Evolutionary conservation across 2,113 vertebrate genomes (phyloP), one percentile per base, ranked within the genome.

Genomic region (Tyrannus savana): DNA sequence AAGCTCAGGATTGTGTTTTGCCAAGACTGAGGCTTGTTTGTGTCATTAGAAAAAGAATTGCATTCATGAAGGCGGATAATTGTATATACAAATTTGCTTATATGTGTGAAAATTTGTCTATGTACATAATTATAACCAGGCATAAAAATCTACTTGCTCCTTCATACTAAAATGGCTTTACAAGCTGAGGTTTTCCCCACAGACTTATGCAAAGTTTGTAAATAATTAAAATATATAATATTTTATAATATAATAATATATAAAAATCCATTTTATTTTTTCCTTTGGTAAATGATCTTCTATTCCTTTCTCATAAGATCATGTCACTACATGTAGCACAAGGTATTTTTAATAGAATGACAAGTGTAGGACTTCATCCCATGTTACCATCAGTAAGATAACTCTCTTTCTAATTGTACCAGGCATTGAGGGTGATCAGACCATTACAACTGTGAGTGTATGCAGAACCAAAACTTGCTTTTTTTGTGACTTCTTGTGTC

Each of bases 341-440:
- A 37, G 6, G 7, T 39, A 12, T 37, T 91, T 76, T 88, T 60
- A 77, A 27, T 35, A 21, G 21, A 71, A 58, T 24, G 28, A 14
- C 37, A 87, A 73, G 14, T 5, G 7, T 50, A 22, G 31, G 50
- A 42, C 7, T 28, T 68, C 28, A 50, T 37, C 55, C 25, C 1
- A 0, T 1, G 0, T 64, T n/a, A 74, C 33, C 59, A 35, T 0
- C 1, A 28, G 30, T 16, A 59, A 67, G 37, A 8, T 11, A 49
- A 58, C 10, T 31, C 4, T 30, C 53, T 64, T 74, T 55, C 42
- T 50, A 4, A 22, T 62, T 49, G 8, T 18, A 11, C 17, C 25
- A 50, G 6, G 3, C n/a, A 35, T 6, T 41, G 31, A 66, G 19
- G 5, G 15, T 27, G 27, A 64, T 37, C 9, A 69, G 46, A 63